Percentiles rank a stretch among this genome's conserved stretches.
Evolutionary conservation across 2,797 vertebrate species (phyloP).

Genomic region (Hydrophis major): DNA sequence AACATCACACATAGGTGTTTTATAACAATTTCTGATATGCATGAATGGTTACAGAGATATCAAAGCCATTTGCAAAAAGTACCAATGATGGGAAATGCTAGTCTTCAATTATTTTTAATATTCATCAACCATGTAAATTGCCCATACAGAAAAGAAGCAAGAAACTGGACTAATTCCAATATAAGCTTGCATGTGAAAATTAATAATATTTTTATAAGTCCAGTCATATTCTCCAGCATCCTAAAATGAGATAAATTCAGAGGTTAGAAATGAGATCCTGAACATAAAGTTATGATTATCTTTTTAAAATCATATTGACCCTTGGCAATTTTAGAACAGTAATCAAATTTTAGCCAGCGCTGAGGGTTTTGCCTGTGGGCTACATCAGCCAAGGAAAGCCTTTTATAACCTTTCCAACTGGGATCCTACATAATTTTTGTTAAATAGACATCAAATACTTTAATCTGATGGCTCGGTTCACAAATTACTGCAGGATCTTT

Average conservation of each 20-base stretch:
- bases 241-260: neutral
- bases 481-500: neutral
- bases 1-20: neutral
- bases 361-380: neutral
- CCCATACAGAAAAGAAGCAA: neutral
- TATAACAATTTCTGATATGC: neutral
- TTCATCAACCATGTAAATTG: neutral
- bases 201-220: neutral
- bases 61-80: neutral
- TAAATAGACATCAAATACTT: neutral
- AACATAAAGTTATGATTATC: neutral
- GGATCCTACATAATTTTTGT: neutral
- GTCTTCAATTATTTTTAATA: neutral
- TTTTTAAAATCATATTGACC: neutral
- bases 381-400: neutral
- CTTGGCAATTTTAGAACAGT: neutral
- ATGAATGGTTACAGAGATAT: neutral
- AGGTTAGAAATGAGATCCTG: neutral
- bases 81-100: neutral
- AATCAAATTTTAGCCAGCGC: neutral
- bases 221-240: neutral
- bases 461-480: neutral
- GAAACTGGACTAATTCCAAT: fast-evolving
- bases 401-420: neutral
- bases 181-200: neutral